Conservation (phyloP, 2,888 invertebrate genomes). For the Atethmia centrago region DNA sequence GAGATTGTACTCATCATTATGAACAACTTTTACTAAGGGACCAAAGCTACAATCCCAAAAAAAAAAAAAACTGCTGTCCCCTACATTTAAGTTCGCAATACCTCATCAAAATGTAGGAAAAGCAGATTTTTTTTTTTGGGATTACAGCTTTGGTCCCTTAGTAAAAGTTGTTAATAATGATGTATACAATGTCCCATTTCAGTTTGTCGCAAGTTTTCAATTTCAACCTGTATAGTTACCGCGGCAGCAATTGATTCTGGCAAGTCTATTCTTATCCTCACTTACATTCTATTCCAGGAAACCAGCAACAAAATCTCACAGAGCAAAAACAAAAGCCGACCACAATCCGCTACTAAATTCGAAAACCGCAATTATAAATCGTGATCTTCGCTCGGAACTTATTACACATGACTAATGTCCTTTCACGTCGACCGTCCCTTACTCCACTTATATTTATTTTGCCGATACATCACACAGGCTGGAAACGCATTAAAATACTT, state of each 20-base stretch:
- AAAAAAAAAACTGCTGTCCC: too few relatives aligned
- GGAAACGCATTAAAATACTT: slow-evolving; percentile 84
- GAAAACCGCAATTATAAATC: slow-evolving; percentile 68
- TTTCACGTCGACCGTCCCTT: slow-evolving; percentile 62
- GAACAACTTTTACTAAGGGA: too few relatives aligned
- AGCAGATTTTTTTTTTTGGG: too few relatives aligned
- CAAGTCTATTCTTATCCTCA: slow-evolving; percentile 11
- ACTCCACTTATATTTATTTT: slow-evolving; percentile 71
- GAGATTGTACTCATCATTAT: too few relatives aligned
- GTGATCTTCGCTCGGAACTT: slow-evolving; percentile 71
- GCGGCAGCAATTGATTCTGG: not conserved
- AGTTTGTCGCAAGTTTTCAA: too few relatives aligned
- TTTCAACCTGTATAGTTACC: too few relatives aligned
- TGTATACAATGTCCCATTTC: too few relatives aligned
- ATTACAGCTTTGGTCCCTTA: too few relatives aligned
- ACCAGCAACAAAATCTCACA: slow-evolving; percentile 32
- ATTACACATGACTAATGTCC: slow-evolving; percentile 75
- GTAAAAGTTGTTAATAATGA: too few relatives aligned
- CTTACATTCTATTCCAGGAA: slow-evolving; percentile 40
- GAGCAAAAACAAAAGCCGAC: slow-evolving; percentile 47
- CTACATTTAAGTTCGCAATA: too few relatives aligned
- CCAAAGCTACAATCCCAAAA: too few relatives aligned
- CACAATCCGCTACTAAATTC: slow-evolving; percentile 60
- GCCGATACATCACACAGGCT: slow-evolving; percentile 77
- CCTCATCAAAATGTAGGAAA: too few relatives aligned